Evolutionary conservation across 2,113 vertebrate species (phyloP), one percentile per base, ranked within the genome.

Genomic region (Strigops habroptila): DNA sequence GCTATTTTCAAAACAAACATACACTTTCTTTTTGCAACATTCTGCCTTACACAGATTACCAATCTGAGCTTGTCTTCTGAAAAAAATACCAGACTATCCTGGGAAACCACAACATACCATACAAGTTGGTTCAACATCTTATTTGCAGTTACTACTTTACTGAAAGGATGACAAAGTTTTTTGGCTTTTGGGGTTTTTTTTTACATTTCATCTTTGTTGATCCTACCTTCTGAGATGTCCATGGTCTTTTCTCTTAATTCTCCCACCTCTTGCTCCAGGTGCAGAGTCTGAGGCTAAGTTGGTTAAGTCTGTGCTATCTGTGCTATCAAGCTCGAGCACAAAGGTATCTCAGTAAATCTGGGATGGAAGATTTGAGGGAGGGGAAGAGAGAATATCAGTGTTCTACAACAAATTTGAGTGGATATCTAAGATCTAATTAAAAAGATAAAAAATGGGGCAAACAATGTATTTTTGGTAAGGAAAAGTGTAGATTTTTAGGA

Each of bases 341-440:
- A 97, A 92, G 94, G 94, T 94, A 97, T 55, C 95, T 97, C 97
- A 97, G 96, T 97, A 97, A 86, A 97, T 97, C 97, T 97, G 96
- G 97, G 92, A 94, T 95, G 93, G 97, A 97, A 97, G 95, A 97
- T 97, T 97, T 97, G 97, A 96, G 94, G 97, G 95, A 97, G 97
- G 97, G 97, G 97, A 96, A 97, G 96, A 97, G 89, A 97, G 76
- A 97, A 28, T 90, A 96, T 97, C 97, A 97, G 94, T 67, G 92
- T 84, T 97, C 97, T 93, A 97, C 91, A 97, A 82, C 15, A 95
- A 92, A 91, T 81, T 4, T 94, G 92, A 96, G 88, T 96, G 92
- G 95, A 92, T 88, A 93, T 64, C 90, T 97, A 91, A 96, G 91
- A 92, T 74, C 70, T 46, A 71, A 81, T 57, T 14, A 67, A 8